Percentiles rank a stretch among this genome's conserved stretches.
Evolutionary conservation across 2,888 invertebrate species (phyloP).

Genomic region (Agrotis clavis): DNA sequence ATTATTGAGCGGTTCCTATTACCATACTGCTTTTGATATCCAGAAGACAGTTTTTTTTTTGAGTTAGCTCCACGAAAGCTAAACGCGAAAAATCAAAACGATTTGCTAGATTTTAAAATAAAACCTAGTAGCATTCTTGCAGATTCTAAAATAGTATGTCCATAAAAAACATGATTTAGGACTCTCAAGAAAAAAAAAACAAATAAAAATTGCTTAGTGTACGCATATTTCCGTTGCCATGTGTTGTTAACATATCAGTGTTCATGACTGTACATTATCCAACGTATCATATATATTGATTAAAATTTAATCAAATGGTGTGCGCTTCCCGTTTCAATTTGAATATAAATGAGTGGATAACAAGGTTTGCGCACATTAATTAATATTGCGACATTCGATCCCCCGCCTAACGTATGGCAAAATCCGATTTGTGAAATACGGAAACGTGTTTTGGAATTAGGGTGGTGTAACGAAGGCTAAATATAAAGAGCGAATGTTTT

Average conservation of each 20-base stretch:
- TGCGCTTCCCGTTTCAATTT: slow-evolving; percentile 78
- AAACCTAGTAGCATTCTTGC: too few relatives aligned
- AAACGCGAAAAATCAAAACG: not conserved
- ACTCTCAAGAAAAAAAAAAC: too few relatives aligned
- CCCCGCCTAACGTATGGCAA: slow-evolving; percentile 43
- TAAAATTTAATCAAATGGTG: slow-evolving; percentile 79
- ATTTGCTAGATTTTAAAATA: not conserved
- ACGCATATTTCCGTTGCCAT: not conserved
- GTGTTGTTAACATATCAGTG: not conserved
- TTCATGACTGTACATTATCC: not conserved
- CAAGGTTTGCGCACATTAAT: slow-evolving; percentile 75
- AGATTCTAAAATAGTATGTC: not conserved
- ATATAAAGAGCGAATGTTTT: slow-evolving; percentile 1
- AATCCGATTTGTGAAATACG: slow-evolving; percentile 57
- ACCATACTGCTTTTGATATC: too few relatives aligned
- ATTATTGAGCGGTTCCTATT: too few relatives aligned
- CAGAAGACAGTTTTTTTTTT: too few relatives aligned
- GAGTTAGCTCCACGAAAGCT: too few relatives aligned
- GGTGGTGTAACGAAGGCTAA: slow-evolving; percentile 24
- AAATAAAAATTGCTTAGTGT: too few relatives aligned
- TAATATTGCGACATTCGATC: slow-evolving; percentile 72
- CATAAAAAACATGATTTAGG: not conserved
- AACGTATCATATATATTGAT: slow-evolving; percentile 63
- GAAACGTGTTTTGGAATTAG: slow-evolving; percentile 51
- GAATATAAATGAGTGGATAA: slow-evolving; percentile 81